Evolutionary conservation across 2,113 vertebrate species (phyloP).

Genomic region (Tachuris rubrigastra): DNA sequence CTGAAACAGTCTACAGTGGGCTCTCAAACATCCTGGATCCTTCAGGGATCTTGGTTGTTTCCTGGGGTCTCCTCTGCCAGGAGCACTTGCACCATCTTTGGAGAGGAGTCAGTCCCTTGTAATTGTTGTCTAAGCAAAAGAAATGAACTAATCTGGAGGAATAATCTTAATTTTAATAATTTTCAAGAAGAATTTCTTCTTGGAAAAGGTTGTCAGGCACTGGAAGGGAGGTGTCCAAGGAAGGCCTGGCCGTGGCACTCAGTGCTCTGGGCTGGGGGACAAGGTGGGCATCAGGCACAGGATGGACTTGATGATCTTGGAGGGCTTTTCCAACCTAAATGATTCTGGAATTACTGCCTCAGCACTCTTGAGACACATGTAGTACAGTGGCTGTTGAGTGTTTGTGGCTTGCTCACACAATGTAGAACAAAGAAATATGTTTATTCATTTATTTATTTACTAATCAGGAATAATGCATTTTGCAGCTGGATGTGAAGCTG

Average conservation of each 20-base stretch:
- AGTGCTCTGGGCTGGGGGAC: neutral
- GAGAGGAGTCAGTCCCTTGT: neutral
- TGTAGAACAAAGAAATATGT: neutral
- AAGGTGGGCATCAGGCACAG: accelerated
- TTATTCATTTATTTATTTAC: neutral
- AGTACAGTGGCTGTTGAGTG: neutral
- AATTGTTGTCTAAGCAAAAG: neutral
- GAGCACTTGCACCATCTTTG: accelerated
- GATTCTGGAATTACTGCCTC: neutral
- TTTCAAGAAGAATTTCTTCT: accelerated
- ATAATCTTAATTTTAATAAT: neutral
- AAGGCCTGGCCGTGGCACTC: neutral
- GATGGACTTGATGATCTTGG: neutral
- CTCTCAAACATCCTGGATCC: neutral
- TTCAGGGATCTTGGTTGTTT: neutral
- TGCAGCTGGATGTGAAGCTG: neutral
- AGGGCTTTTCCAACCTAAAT: neutral
- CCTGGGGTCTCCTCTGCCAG: neutral
- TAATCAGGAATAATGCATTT: neutral
- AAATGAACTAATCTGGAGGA: neutral
- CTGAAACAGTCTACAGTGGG: neutral
- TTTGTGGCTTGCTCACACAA: neutral
- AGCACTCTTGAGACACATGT: neutral
- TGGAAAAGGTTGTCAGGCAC: neutral
- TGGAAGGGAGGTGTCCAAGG: neutral